Evolutionary conservation across 2,113 vertebrate genomes (phyloP).

Genomic region (Stegostoma tigrinum): DNA sequence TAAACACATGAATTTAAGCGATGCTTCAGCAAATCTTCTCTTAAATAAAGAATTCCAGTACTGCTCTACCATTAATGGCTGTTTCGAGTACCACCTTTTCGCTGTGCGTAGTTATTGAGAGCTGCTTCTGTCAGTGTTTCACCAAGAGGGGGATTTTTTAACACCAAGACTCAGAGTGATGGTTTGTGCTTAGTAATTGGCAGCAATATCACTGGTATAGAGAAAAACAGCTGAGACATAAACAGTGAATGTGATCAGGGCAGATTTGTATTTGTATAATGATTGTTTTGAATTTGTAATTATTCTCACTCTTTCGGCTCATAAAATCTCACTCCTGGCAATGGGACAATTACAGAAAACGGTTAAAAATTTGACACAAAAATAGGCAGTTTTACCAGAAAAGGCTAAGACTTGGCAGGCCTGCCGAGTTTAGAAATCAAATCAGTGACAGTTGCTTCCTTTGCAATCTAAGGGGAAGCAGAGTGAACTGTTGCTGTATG

Average conservation of each 20-base stretch:
- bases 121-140: background rate
- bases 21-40: background rate
- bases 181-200: conserved; percentile 15
- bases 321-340: conserved; percentile 24
- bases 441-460: conserved; percentile 33
- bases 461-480: conserved; percentile 27
- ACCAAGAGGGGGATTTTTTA: conserved; percentile 27
- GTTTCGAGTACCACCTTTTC: background rate
- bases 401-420: conserved; percentile 34
- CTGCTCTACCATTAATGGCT: background rate
- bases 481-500: conserved; percentile 26
- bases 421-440: conserved; percentile 10
- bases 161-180: conserved; percentile 12
- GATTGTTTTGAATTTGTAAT: conserved; percentile 35
- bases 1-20: background rate
- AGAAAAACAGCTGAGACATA: conserved; percentile 32
- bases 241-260: conserved; percentile 25
- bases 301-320: conserved; percentile 6
- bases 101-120: background rate
- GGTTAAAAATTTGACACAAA: conserved; percentile 26
- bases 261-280: conserved; percentile 31
- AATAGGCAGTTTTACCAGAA: conserved; percentile 20
- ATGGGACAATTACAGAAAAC: conserved; percentile 10
- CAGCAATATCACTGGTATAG: background rate
- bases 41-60: background rate